A percentile compares a stretch with the other conserved stretches of the same genome.
Conservation (phyloP, 2,113 vertebrate species). For the Cynocephalus volans region DNA sequence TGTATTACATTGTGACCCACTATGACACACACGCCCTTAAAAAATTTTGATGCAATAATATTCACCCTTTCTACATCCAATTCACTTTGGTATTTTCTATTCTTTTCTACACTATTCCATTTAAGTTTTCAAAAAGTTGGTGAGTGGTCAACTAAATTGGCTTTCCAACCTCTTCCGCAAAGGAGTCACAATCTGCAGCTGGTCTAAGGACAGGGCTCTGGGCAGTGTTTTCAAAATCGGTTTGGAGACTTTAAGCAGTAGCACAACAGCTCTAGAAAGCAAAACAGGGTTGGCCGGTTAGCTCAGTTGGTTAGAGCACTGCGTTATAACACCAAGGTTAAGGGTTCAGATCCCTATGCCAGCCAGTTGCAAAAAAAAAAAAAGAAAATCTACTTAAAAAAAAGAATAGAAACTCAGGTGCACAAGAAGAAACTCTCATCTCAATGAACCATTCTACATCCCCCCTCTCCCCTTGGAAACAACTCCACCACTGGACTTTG, state of each 20-base stretch:
- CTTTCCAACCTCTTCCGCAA: background rate
- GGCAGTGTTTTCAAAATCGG: background rate
- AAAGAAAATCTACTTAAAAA: too few relatives aligned
- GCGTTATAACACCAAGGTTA: too few relatives aligned
- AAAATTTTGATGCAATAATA: background rate
- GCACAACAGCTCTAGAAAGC: constrained; percentile 53
- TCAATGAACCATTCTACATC: background rate
- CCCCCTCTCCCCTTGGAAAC: background rate
- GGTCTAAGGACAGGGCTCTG: background rate
- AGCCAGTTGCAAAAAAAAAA: too few relatives aligned
- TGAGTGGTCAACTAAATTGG: background rate
- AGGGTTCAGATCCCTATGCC: too few relatives aligned
- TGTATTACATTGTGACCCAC: background rate
- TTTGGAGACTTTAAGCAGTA: background rate
- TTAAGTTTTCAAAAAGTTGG: background rate
- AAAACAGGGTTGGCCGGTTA: background rate
- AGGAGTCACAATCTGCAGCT: background rate
- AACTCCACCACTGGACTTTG: background rate
- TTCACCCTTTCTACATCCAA: constrained; percentile 20
- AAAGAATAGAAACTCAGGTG: constrained; percentile 29
- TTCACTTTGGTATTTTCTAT: constrained; percentile 26
- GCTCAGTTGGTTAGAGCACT: too few relatives aligned
- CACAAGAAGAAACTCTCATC: constrained; percentile 44
- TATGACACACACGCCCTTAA: background rate
- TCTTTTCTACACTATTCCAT: background rate